phyloP scores from a whole-genome alignment of 2,113 vertebrate species.

The Barnardius zonarius region DNA sequence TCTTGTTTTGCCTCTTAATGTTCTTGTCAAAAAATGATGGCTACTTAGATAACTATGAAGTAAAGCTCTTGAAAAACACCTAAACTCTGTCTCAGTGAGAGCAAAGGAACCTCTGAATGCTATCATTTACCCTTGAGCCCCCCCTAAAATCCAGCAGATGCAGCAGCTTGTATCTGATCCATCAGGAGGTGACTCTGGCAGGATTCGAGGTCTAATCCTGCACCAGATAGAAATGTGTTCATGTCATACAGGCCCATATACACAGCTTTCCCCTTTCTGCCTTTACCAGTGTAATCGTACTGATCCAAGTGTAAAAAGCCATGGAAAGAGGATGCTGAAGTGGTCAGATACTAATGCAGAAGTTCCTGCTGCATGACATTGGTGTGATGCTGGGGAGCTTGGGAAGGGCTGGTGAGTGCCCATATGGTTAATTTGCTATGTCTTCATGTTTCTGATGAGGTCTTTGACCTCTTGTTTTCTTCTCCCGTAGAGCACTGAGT shows the following conservation, averaged over 20 bases:
- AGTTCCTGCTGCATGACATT: rapidly evolving
- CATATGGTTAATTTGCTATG: rapidly evolving
- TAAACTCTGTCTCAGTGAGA: not conserved
- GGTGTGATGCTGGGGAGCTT: rapidly evolving
- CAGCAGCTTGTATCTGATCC: not conserved
- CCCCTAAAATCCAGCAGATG: not conserved
- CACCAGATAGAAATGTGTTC: rapidly evolving
- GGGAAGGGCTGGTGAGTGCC: rapidly evolving
- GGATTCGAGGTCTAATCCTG: not conserved
- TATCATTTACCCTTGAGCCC: not conserved
- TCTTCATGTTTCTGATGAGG: rapidly evolving
- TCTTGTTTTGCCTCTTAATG: not conserved
- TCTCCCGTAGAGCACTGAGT: not conserved
- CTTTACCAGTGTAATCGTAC: not conserved
- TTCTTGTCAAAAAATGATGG: not conserved
- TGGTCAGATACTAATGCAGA: not conserved
- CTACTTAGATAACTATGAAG: not conserved
- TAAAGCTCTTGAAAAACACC: not conserved
- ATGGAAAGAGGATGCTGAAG: not conserved
- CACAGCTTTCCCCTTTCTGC: not conserved
- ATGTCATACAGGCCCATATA: not conserved
- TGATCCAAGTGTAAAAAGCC: not conserved
- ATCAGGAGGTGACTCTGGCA: not conserved
- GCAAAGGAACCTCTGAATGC: not conserved
- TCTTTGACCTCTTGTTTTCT: not conserved